A percentile compares a stretch with the other conserved stretches of the same genome.
Conservation (phyloP, 1,140 invertebrate species). For the Drosophila dunni region DNA sequence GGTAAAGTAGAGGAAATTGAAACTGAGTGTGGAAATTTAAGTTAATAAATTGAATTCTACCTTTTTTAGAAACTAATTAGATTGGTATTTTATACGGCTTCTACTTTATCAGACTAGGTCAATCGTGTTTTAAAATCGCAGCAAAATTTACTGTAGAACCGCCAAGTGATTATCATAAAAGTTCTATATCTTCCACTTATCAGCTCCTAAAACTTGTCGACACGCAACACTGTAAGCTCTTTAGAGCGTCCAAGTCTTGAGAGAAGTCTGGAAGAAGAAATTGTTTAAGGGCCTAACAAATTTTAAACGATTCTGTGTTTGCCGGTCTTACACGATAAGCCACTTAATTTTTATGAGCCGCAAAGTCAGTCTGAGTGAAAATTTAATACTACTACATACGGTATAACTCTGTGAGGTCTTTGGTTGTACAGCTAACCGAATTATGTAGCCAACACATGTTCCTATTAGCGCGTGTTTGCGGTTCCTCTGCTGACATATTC, state of each 20-base stretch:
- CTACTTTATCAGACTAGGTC: constrained; percentile 49
- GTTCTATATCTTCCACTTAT: constrained; percentile 19
- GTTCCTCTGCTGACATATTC: constrained; percentile 55
- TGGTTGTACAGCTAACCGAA: constrained; percentile 43
- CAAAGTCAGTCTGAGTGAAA: not conserved
- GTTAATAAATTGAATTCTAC: no score
- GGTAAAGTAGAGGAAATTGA: not conserved
- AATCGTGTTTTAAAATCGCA: constrained; percentile 32
- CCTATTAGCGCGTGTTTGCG: constrained; percentile 74
- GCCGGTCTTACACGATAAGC: constrained; percentile 63
- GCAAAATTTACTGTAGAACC: constrained; percentile 20
- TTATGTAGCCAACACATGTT: constrained; percentile 66
- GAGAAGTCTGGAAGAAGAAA: constrained; percentile 33
- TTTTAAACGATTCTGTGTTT: constrained; percentile 53
- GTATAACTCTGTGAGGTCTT: constrained; percentile 13
- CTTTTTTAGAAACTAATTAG: no score
- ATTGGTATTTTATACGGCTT: not conserved
- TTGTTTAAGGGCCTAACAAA: constrained; percentile 52
- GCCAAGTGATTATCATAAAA: constrained; percentile 53
- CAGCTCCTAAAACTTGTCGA: constrained; percentile 28
- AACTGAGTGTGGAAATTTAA: not conserved
- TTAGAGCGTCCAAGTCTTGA: not conserved
- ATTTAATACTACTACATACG: not conserved
- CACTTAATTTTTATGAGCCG: constrained; percentile 73
- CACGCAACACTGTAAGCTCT: constrained; percentile 37